Evolutionary conservation across 2,888 invertebrate species (phyloP), one percentile per base, ranked within the genome.

Genomic region (Diachrysia chrysitis): DNA sequence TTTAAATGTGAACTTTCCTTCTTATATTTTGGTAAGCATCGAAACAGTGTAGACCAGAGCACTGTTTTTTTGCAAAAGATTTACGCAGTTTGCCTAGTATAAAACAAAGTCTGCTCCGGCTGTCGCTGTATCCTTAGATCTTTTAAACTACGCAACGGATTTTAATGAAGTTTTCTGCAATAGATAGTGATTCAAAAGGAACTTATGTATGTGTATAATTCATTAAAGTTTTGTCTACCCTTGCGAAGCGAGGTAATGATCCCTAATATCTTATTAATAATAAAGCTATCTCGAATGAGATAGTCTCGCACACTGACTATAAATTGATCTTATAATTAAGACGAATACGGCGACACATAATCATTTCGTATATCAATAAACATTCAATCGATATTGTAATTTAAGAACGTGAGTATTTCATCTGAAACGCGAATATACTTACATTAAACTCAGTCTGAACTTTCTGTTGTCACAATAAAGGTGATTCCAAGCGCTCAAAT

Each of bases 401-500:
- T 73, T 68, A 62, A 75, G 78, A 55, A 78, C 37, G 58, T 35
- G 29, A 16, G 29, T 53, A 64, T 68, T 58, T 64, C 67, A 64
- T 73, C 53, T 73, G 56, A 62, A 54, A 51, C 58, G 16, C 35
- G 58, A 35, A 35, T 54, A 7, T 37, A 51, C 56, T 9, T 37
- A 51, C 56, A 74, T 69, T 78, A 75, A 74, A 63, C 32, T 66
- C 63, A 65, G 63, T 58, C 56, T 35, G 67, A 66, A 65, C 63
- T 64, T 69, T 76, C 58, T 73, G 69, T 61, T 71, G 79, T 76
- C 80, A 85, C 81, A 72, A 77, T 79, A 77, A 81, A 68, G 64
- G 73, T 71, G 81, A 83, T 82, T 83, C 73, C 80, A 76, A 66
- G 74, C 62, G 63, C 73, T 73, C 75, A 59, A 73, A 63, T 71